Evolutionary conservation across 2,797 vertebrate genomes (phyloP), one percentile per base, ranked within the genome.

Genomic region (Centroberyx gerrardi): DNA sequence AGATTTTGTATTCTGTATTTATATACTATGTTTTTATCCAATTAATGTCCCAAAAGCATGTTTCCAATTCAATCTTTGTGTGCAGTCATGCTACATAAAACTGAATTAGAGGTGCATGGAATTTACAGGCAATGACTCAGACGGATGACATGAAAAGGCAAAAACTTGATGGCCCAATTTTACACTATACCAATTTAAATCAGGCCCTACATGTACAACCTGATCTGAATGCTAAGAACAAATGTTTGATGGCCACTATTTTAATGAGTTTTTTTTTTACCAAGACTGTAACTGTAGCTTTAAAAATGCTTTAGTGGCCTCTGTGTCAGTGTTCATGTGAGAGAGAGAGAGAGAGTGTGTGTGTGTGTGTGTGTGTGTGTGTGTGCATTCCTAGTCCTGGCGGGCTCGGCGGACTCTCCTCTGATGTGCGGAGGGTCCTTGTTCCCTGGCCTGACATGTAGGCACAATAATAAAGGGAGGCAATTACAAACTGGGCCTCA

Each of bases 401-500:
- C 48, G 68, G 68, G 75, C 68, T 80, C 77, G 73, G 80, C 68
- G 67, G 36, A 42, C 63, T 60, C 72, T 72, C 52, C 51, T 62
- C 42, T 78, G 81, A 85, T 62, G 29, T 81, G 82, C 18, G 14
- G 71, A 44, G 55, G 82, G 86, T 79, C 81, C 86, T 90, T 69
- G 80, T 89, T 90, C 85, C 70, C 78, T 79, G 88, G 88, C 77
- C 86, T 86, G 90, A 90, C 90, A 89, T 87, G 89, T 78, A 88
- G 83, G 83, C 83, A 84, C 69, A 76, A 82, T 90, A 88, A 92
- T 90, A 91, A 93, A 91, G 89, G 90, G 84, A 94, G 87, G 88
- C 88, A 92, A 92, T 92, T 92, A 91, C 88, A 91, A 92, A 91
- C 86, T 72, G 81, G 87, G 84, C 85, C 83, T 88, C 86, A 90